Conservation (phyloP, 2,888 invertebrate genomes). For the Cremastinae sp. region DNA sequence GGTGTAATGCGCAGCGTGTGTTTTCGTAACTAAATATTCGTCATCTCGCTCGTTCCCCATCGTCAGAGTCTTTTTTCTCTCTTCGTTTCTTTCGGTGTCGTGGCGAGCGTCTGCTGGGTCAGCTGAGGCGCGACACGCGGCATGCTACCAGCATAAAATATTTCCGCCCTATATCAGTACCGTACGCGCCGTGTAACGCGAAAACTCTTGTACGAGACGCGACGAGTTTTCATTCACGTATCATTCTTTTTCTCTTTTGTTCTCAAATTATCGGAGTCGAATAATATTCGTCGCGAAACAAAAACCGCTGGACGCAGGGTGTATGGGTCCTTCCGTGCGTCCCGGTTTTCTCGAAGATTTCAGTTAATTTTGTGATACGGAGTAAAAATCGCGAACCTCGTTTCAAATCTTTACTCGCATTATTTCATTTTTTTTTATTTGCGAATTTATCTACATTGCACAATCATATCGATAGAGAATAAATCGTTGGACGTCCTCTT, state of each 20-base stretch:
- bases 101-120: slow-evolving; percentile 70
- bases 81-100: slow-evolving; percentile 41
- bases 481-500: too few species aligned
- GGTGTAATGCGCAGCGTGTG: slow-evolving; percentile 6
- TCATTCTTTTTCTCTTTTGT: slow-evolving; percentile 17
- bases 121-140: slow-evolving; percentile 64
- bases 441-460: too few species aligned
- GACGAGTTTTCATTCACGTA: slow-evolving; percentile 11
- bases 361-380: too few species aligned
- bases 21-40: slow-evolving; percentile 11
- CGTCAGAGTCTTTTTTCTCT: slow-evolving; percentile 1
- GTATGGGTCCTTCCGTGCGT: too few species aligned
- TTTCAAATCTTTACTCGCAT: too few species aligned
- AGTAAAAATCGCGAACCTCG: too few species aligned
- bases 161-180: not conserved
- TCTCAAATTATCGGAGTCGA: too few species aligned
- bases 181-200: slow-evolving; percentile 6
- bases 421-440: too few species aligned
- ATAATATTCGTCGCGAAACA: not conserved
- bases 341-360: too few species aligned
- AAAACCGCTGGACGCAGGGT: too few species aligned
- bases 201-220: slow-evolving; percentile 1
- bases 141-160: not conserved
- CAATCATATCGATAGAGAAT: too few species aligned
- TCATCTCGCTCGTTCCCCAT: slow-evolving; percentile 1